Evolutionary conservation across 2,797 vertebrate species (phyloP).

Genomic region (Enteromius fasciolatus): DNA sequence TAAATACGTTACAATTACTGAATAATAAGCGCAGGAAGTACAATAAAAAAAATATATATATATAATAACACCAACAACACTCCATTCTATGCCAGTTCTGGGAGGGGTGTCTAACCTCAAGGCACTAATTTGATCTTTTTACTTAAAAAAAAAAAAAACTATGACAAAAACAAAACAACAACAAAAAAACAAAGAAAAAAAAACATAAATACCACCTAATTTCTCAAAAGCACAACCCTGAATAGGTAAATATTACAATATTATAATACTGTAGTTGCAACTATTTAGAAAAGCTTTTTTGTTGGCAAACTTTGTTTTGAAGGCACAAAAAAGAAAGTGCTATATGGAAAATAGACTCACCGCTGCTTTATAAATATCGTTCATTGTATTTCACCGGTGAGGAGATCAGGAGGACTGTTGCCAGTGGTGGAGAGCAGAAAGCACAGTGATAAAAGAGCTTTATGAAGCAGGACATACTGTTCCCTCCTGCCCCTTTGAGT

Average conservation of each 20-base stretch:
- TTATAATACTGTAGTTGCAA: not conserved
- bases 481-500: not conserved
- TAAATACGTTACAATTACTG: not conserved
- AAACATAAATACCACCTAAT: not conserved
- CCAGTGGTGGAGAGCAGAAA: not conserved
- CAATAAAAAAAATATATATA: not conserved
- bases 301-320: not conserved
- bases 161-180: not conserved
- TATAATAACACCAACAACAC: not conserved
- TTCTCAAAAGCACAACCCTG: not conserved
- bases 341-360: conserved; percentile 66
- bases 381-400: conserved; percentile 69
- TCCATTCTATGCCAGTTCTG: not conserved
- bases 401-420: not conserved
- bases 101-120: not conserved
- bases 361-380: conserved; percentile 85
- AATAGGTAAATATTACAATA: not conserved
- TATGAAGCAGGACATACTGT: conserved; percentile 25
- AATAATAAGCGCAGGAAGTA: not conserved
- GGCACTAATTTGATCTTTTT: not conserved
- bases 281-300: not conserved
- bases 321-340: conserved; percentile 23
- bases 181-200: not conserved
- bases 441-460: not conserved
- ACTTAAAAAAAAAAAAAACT: not conserved